Evolutionary conservation across 2,888 invertebrate species (phyloP).

Genomic region (Hydropsyche betteni): DNA sequence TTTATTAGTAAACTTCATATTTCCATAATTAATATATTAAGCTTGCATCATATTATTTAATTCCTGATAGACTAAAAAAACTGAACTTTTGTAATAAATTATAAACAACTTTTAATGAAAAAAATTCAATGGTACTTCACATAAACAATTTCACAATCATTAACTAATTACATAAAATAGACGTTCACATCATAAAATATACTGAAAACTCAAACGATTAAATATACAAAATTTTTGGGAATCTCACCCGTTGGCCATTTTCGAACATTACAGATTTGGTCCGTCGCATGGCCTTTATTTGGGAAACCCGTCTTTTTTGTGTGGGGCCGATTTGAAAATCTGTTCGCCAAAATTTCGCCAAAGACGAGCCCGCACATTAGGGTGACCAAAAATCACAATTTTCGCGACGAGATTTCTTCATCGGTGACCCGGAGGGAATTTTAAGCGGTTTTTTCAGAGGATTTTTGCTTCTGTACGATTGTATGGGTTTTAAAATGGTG

Average conservation of each 20-base stretch:
- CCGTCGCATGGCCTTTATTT: conserved; percentile 37
- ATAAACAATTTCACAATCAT: no score
- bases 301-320: conserved; percentile 35
- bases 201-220: no score
- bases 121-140: no score
- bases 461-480: neutral
- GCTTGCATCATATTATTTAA: no score
- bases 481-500: no score
- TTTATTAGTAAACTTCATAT: no score
- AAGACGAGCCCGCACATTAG: conserved; percentile 21
- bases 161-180: no score
- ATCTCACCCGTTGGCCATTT: conserved; percentile 20
- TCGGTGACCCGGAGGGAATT: neutral
- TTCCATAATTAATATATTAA: no score
- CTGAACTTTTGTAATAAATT: no score
- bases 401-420: conserved; percentile 27
- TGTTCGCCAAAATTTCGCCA: conserved; percentile 4
- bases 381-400: conserved; percentile 33
- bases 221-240: neutral
- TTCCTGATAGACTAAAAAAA: no score
- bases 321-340: conserved; percentile 33
- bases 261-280: conserved; percentile 40
- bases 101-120: no score
- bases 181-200: no score
- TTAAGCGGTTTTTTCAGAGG: neutral